Conservation (phyloP, 1,140 invertebrate genomes). For the Lasioglossum baleicum region DNA sequence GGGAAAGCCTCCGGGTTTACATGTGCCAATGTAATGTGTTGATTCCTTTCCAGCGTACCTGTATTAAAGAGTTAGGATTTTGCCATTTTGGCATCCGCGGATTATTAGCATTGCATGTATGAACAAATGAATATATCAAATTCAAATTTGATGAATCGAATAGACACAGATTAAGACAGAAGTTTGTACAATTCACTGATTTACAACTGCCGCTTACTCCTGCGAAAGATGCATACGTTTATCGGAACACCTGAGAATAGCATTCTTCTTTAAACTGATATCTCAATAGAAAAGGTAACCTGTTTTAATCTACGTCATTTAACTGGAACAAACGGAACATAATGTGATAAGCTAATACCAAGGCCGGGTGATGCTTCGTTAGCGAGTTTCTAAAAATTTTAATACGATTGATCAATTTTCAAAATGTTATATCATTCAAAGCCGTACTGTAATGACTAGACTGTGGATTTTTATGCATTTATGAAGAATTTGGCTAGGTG, state of each 20-base stretch:
- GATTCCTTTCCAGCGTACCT: conserved; percentile 94
- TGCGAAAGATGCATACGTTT: conserved; percentile 28
- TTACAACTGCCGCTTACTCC: conserved; percentile 18
- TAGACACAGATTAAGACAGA: conserved; percentile 47
- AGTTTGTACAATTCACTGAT: conserved; percentile 21
- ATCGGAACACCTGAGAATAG: conserved; percentile 2
- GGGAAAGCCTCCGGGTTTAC: conserved; percentile 94
- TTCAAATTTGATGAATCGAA: conserved; percentile 27
- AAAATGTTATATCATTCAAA: neutral
- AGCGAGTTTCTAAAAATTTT: neutral
- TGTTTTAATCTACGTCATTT: conserved; percentile 46
- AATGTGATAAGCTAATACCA: conserved; percentile 14
- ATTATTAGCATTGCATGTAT: conserved; percentile 53
- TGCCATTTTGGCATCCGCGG: conserved; percentile 58
- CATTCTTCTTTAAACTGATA: neutral
- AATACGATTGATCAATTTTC: neutral
- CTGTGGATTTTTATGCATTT: too few species aligned
- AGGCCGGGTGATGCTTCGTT: neutral
- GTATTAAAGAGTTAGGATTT: conserved; percentile 65
- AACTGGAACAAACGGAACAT: conserved; percentile 25
- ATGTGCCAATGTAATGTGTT: conserved; percentile 94
- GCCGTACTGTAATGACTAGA: neutral
- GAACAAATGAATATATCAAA: conserved; percentile 28
- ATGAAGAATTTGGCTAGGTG: too few species aligned
- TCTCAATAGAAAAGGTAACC: conserved; percentile 7